Evolutionary conservation across 2,888 invertebrate species (phyloP).

Genomic region (Argyra leucocephala): DNA sequence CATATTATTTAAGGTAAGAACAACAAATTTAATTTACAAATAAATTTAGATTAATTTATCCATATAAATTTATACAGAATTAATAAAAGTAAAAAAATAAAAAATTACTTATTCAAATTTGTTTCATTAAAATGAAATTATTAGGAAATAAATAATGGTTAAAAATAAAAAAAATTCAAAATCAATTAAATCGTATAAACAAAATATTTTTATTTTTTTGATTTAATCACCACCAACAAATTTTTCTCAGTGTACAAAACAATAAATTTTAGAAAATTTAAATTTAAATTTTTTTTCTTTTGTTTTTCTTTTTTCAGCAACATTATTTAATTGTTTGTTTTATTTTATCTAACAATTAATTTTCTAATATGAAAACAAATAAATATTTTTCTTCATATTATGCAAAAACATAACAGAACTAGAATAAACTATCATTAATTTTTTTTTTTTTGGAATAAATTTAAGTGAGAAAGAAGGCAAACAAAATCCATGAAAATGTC

Average conservation of each 20-base stretch:
- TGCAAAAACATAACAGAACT: neutral
- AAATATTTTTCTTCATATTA: constrained; percentile 6
- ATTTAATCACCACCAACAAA: neutral
- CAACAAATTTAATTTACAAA: neutral
- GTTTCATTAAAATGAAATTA: neutral
- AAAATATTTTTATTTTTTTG: neutral
- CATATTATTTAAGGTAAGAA: neutral
- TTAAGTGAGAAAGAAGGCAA: neutral
- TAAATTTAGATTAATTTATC: no score
- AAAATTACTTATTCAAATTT: neutral
- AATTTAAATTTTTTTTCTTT: neutral
- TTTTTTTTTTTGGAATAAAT: neutral
- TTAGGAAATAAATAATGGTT: neutral
- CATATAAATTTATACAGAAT: no score
- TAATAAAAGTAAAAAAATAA: neutral
- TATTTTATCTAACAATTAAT: constrained; percentile 4
- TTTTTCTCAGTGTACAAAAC: neutral
- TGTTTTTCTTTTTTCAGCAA: neutral
- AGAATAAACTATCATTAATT: neutral
- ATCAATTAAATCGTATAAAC: neutral
- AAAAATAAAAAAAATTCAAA: neutral
- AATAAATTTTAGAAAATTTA: neutral
- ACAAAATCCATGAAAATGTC: constrained; percentile 4
- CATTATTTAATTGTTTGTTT: constrained; percentile 4
- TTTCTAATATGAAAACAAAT: constrained; percentile 6